Conservation (phyloP, 1,140 invertebrate species). For the Capitella teleta region DNA sequence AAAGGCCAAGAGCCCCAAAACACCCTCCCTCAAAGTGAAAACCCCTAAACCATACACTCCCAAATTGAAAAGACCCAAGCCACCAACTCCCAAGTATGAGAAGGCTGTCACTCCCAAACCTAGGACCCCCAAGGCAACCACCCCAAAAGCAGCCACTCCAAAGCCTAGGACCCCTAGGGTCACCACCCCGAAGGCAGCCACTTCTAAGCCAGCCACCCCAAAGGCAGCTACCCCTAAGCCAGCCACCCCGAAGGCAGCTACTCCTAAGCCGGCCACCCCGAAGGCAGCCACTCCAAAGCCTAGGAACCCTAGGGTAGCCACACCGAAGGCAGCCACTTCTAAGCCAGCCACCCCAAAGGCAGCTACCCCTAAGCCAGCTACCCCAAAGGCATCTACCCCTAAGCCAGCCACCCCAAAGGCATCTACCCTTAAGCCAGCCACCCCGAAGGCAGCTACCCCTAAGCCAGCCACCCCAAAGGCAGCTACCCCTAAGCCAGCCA, state of each 20-base stretch:
- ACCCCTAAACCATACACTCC: background rate
- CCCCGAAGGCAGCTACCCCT: conserved; percentile 3
- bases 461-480: conserved; percentile 4
- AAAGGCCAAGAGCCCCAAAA: background rate
- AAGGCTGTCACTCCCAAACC: background rate
- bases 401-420: conserved; percentile 1
- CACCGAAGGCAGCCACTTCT: background rate
- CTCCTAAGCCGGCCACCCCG: background rate
- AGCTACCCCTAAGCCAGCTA: background rate
- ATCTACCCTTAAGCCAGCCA: conserved; percentile 1
- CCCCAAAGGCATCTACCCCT: conserved; percentile 2
- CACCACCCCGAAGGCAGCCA: background rate
- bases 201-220: background rate
- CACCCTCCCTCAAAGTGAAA: background rate
- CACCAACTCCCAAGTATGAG: background rate
- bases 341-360: conserved; percentile 3
- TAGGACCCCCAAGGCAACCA: background rate
- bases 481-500: background rate
- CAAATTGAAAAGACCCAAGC: background rate
- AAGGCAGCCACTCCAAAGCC: background rate
- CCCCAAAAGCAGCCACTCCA: conserved; percentile 2
- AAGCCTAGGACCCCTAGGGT: background rate
- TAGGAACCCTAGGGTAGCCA: background rate
- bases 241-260: background rate
- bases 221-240: background rate